Conservation (phyloP, 2,113 vertebrate genomes). For the Leucopsar rothschildi region DNA sequence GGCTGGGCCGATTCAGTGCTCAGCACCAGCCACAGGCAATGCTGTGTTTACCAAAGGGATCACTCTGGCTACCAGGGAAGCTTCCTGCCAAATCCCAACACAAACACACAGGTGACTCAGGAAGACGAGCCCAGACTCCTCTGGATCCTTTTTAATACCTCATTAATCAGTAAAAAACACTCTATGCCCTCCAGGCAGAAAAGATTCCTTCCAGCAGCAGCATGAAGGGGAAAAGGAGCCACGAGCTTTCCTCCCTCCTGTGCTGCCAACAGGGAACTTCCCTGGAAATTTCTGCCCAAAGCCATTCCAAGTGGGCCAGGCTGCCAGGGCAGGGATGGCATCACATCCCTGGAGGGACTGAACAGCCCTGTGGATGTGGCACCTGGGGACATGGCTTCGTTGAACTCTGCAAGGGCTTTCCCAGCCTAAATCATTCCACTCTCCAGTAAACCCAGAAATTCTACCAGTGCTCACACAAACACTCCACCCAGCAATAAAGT, state of each 20-base stretch:
- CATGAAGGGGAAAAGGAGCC: rapidly evolving
- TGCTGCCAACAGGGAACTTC: too few species aligned
- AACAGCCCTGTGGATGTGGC: not conserved
- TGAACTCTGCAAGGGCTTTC: not conserved
- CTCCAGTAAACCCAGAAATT: not conserved
- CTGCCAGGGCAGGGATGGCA: not conserved
- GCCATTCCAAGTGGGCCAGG: not conserved
- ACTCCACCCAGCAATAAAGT: rapidly evolving
- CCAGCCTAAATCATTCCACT: not conserved
- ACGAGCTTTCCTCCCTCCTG: rapidly evolving
- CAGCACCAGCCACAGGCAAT: not conserved
- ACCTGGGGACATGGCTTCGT: not conserved
- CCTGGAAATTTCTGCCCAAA: not conserved
- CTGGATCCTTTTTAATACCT: not conserved
- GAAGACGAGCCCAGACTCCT: not conserved
- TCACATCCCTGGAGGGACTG: not conserved
- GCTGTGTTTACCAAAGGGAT: not conserved
- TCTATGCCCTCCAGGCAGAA: not conserved
- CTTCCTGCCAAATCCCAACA: not conserved
- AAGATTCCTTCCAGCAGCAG: not conserved
- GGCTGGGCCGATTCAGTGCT: not conserved
- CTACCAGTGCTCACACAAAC: rapidly evolving
- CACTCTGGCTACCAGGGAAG: not conserved
- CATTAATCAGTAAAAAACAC: not conserved
- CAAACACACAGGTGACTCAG: not conserved